Evolutionary conservation across 2,113 vertebrate species (phyloP).

Genomic region (Triplophysa rosa): DNA sequence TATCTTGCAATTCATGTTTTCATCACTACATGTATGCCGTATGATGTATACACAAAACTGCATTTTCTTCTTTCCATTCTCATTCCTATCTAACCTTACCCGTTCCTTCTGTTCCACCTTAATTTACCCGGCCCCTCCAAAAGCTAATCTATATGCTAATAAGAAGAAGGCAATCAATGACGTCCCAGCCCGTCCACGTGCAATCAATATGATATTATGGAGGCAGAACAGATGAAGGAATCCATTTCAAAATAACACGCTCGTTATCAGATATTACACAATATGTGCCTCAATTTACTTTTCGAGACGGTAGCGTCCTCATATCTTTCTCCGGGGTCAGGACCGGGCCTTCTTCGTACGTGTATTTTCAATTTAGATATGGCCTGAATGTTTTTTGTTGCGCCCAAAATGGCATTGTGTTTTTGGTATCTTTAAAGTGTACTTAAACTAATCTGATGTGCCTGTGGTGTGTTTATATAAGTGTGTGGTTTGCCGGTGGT

Average conservation of each 20-base stretch:
- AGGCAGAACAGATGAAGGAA: slow-evolving; percentile 66
- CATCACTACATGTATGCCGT: too few relatives aligned
- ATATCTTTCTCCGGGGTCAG: slow-evolving; percentile 30
- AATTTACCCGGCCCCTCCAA: slow-evolving; percentile 63
- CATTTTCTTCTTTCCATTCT: slow-evolving; percentile 32
- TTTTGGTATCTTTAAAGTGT: neutral
- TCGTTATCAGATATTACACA: slow-evolving; percentile 52
- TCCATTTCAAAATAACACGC: slow-evolving; percentile 66
- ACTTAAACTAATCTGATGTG: neutral
- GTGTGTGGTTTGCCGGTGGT: neutral
- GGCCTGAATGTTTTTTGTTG: slow-evolving; percentile 12
- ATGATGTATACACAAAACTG: too few relatives aligned
- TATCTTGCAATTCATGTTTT: too few relatives aligned
- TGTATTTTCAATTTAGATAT: slow-evolving; percentile 44
- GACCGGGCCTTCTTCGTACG: neutral
- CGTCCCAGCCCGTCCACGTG: slow-evolving; percentile 68
- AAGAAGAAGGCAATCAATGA: slow-evolving; percentile 83
- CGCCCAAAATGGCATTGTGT: neutral
- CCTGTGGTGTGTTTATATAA: neutral
- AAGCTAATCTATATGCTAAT: slow-evolving; percentile 93
- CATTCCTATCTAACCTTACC: slow-evolving; percentile 27
- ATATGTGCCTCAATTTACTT: slow-evolving; percentile 65
- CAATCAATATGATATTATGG: slow-evolving; percentile 81
- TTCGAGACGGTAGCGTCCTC: slow-evolving; percentile 25
- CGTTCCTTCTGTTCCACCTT: slow-evolving; percentile 34